Evolutionary conservation across 2,113 vertebrate species (phyloP), one percentile per base, ranked within the genome.

Genomic region (Callipepla californica): DNA sequence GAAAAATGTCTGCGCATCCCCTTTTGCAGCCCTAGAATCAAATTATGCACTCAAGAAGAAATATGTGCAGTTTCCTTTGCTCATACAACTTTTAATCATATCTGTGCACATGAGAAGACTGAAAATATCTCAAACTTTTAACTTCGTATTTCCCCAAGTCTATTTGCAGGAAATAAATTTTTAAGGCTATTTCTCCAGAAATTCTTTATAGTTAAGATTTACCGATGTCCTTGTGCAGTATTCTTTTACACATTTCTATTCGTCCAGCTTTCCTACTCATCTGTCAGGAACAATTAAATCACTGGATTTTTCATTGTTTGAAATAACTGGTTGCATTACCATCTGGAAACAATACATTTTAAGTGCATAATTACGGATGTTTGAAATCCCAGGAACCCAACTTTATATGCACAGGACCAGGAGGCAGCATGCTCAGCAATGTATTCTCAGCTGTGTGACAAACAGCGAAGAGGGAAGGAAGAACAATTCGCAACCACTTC

Each of bases 341-440:
- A 95, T 96, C 96, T 96, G 95, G 96, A 93, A 96, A 95, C 91
- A 82, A 93, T 95, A 94, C 91, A 93, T 80, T 96, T 94, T 95
- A 94, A 95, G 80, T 91, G 84, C 86, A 58, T 92, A 93, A 93
- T 95, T 94, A 92, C 0, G 80, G 89, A 76, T 91, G 80, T 91
- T 92, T 79, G 66, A 65, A 96, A 92, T 92, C 81, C 91, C 70
- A 85, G 67, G 62, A 93, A 95, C 55, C 13, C 48, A 79, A 23
- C 61, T 93, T 96, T 58, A 69, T 66, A 57, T 55, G 66, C 48
- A 30, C n/a, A 50, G 63, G 78, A 69, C 50, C 53, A 57, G 77
- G n/a, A 95, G 66, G 86, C 94, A 94, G 53, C 36, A 26, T 8
- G 42, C 84, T 95, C 1, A 0, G 61, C 90, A 93, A 80, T 73